Base-by-base conservation (phyloP, 2,113 vertebrate genomes). In the Australoheros scitulus region DNA sequence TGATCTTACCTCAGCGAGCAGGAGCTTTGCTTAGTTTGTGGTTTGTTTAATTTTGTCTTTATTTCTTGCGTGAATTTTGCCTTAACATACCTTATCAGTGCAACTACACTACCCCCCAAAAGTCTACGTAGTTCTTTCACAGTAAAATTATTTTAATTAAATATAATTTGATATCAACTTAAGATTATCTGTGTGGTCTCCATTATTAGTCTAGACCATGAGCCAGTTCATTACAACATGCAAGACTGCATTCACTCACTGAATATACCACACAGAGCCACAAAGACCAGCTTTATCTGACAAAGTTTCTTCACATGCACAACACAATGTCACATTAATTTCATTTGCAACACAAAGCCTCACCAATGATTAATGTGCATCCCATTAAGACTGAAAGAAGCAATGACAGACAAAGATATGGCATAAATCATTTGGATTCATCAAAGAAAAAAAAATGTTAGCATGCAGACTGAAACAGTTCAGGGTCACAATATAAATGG, bases 401-500 rank as follows among this genome's bases (percentile, higher is more conserved):
- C 26, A 76, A 56, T 14, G 14, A 52, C 20, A 72, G 41, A n/a
- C 4, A 20, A 6, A 29, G 20, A 61, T 34, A 26, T 82, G 32
- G 32, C 74, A 59, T 77, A 76, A 87, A 76, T 81, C 74, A 75
- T 80, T 11, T 43, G 58, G 59, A 72, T 77, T 59, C 61, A 61
- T 15, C 22, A 64, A 57, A 80, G 61, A 70, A 76, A 55, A 77
- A 41, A 76, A 64, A 43, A 55, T 70, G 41, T 64, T 68, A 43
- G 57, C 82, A 91, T 88, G 77, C 82, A 84, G 76, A 76, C 75
- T 2, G 9, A 61, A 76, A 64, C n/a, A 58, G 41, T 78, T 68
- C 36, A 82, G 92, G 84, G 81, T 81, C 50, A 87, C 84, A 88
- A 87, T 88, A 85, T 82, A 83, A 89, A 87, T 70, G 61, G 20